Percentiles rank a stretch among this genome's conserved stretches.
phyloP scores from a whole-genome alignment of 2,113 vertebrate species.

The Platycercus adscitus region DNA sequence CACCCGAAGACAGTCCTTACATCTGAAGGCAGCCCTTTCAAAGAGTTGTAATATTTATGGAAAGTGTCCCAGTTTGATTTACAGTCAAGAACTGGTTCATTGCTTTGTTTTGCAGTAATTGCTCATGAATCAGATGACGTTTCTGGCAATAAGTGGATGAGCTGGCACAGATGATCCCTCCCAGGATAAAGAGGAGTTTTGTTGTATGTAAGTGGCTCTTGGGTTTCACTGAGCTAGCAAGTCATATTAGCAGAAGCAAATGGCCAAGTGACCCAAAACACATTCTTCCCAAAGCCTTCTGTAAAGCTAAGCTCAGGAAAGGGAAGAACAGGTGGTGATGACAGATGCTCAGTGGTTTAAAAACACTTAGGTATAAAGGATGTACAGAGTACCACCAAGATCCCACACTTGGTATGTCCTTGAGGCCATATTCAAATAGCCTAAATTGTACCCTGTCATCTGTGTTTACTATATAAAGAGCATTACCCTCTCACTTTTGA shows the following conservation, averaged over 20 bases:
- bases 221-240: neutral
- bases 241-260: neutral
- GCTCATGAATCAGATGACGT: constrained; percentile 42
- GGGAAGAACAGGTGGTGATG: neutral
- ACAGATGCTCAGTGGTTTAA: neutral
- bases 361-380: neutral
- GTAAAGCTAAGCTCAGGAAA: neutral
- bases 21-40: neutral
- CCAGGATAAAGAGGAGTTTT: constrained; percentile 49
- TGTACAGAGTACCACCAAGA: neutral
- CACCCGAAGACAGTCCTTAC: neutral
- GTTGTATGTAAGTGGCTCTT: constrained; percentile 34
- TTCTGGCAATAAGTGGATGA: constrained; percentile 42
- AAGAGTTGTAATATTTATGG: neutral
- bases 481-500: neutral
- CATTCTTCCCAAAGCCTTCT: neutral
- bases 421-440: neutral
- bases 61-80: neutral
- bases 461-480: neutral
- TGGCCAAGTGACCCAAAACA: neutral
- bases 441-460: neutral
- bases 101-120: constrained; percentile 56
- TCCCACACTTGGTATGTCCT: neutral
- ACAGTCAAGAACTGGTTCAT: neutral
- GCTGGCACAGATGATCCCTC: constrained; percentile 46